These are phyloP conservation scores for Chloroceryle inda DNA, from an alignment of 2,797 vertebrate genomes.

Conservation along the genomic window DNA sequence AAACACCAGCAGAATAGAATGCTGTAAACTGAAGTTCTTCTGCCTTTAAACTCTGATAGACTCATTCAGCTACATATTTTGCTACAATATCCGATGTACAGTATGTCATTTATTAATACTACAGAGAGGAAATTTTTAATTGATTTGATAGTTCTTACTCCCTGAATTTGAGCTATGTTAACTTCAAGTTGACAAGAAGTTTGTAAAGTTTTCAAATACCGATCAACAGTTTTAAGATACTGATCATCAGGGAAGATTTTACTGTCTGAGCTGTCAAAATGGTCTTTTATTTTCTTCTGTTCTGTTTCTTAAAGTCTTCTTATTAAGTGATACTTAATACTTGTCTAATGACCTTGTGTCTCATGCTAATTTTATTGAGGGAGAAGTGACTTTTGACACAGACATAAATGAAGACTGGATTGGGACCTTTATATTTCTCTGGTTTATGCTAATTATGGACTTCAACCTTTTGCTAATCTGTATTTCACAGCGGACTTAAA, in stretches of 20 bases:
- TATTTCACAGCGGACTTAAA: neutral
- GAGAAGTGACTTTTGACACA: neutral
- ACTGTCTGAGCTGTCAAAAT: neutral
- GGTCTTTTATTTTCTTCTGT: neutral
- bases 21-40: neutral
- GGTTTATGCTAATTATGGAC: neutral
- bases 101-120: neutral
- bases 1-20: neutral
- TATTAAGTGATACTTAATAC: neutral
- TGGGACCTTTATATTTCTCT: neutral
- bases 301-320: neutral
- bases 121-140: neutral
- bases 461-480: neutral
- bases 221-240: neutral
- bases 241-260: neutral
- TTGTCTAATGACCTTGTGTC: neutral
- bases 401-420: neutral
- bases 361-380: neutral
- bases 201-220: neutral
- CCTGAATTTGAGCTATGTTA: neutral
- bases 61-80: neutral
- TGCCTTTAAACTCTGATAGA: neutral
- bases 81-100: accelerated
- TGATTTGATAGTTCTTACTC: neutral
- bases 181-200: neutral